Conservation (phyloP, 2,888 invertebrate species). For the Tanytarsus gracilentus region DNA sequence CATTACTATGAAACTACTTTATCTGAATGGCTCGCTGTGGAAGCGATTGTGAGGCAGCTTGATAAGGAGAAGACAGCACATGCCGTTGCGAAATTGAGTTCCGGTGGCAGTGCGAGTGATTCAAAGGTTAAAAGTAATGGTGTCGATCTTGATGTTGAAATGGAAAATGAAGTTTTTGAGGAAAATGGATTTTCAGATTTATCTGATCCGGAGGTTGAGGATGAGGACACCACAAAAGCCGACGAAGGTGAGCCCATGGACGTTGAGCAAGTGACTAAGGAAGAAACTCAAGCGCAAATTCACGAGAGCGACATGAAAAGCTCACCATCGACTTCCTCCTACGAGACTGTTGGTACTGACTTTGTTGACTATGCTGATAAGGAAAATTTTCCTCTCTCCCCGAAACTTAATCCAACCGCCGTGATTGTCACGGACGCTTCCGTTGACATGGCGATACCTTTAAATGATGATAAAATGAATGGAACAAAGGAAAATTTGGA, state of each 20-base stretch:
- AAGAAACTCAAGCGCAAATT: conserved; percentile 30
- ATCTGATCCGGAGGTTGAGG: conserved; percentile 44
- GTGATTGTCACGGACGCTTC: conserved; percentile 66
- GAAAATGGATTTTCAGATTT: conserved; percentile 48
- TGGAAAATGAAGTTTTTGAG: conserved; percentile 49
- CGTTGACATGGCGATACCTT: conserved; percentile 49
- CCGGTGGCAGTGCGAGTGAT: conserved; percentile 47
- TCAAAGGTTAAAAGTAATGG: conserved; percentile 46
- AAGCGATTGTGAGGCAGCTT: conserved; percentile 76
- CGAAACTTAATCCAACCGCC: conserved; percentile 47
- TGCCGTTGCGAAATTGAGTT: conserved; percentile 74
- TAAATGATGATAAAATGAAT: conserved; percentile 31
- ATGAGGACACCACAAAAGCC: conserved; percentile 33
- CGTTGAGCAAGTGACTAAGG: background rate
- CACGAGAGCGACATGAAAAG: conserved; percentile 34
- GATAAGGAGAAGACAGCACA: conserved; percentile 77
- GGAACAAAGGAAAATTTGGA: conserved; percentile 30
- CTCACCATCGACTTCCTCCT: conserved; percentile 41
- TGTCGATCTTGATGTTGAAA: conserved; percentile 46
- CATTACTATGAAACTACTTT: conserved; percentile 80
- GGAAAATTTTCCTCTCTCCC: conserved; percentile 34
- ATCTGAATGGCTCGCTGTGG: conserved; percentile 93
- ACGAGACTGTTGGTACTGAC: conserved; percentile 43
- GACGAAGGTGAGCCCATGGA: background rate
- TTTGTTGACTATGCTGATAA: conserved; percentile 38